Conservation (phyloP, 35 echinoderm and acorn worm species). For the Apostichopus parvimensis region DNA sequence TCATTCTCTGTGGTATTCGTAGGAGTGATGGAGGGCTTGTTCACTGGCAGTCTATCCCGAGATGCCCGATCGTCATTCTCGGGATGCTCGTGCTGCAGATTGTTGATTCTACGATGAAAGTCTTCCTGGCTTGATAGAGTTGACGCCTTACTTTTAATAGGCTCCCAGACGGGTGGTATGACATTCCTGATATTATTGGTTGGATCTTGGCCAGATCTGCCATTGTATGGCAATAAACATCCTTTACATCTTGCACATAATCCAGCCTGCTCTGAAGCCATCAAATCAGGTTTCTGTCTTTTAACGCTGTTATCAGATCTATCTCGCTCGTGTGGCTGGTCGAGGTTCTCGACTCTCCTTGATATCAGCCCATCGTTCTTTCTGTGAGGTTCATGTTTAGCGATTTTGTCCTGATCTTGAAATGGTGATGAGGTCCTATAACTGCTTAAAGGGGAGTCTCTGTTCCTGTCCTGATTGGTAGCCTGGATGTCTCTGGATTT, state of each 20-base stretch:
- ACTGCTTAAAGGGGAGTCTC: not conserved
- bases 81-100: not conserved
- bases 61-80: not conserved
- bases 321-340: not conserved
- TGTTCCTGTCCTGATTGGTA: not conserved
- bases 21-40: not conserved
- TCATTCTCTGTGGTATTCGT: not conserved
- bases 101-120: not conserved
- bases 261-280: not conserved
- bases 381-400: not conserved
- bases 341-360: not conserved
- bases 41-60: not conserved
- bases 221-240: not conserved
- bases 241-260: constrained; percentile 13
- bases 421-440: not conserved
- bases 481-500: not conserved
- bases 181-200: not conserved
- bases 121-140: not conserved
- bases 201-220: too few species aligned
- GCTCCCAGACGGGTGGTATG: constrained; percentile 22
- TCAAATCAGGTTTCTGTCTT: not conserved
- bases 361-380: not conserved
- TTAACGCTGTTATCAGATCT: not conserved
- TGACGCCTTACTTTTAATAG: not conserved
- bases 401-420: not conserved